Evolutionary conservation across 2,113 vertebrate species (phyloP), one percentile per base, ranked within the genome.

Genomic region (Oncorhynchus masou): DNA sequence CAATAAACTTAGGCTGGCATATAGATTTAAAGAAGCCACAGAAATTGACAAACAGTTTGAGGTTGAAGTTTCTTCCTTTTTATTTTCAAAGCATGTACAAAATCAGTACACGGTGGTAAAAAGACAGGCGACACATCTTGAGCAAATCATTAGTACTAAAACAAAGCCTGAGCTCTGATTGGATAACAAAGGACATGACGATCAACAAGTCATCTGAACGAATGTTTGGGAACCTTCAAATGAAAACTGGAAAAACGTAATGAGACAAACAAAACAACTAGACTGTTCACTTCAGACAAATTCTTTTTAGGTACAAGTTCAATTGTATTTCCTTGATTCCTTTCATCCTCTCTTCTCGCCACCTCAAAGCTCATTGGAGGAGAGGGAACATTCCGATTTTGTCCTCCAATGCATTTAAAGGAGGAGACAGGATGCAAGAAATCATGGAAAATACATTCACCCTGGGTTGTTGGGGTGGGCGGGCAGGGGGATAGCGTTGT

Each of bases 21-120:
- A 39, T 39, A 39, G 39, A 39, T 2, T 34, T 34, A 39, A 39
- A 39, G 8, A 39, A 39, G 7, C 8, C 39, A 39, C 39, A 9
- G 39, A 39, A 9, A 39, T 11, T 1, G 39, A 45, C 39, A 45
- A 45, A 19, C 11, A 71, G 1, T 12, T 45, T 11, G 8, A 67
- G 19, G 1, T 51, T 66, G 62, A 27, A 54, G 31, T 78, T 83
- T 81, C 25, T 68, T 16, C 2, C 60, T 19, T 75, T 91, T 89
- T 87, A 91, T 89, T 91, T 85, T 78, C 70, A 86, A 88, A 87
- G 78, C 71, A 34, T 86, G 71, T 77, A 84, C 84, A 88, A 86
- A 86, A 71, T 74, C 67, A 81, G 75, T 29, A 85, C 75, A 80
- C 67, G 22, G 39, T 85, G 81, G 78, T 86, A 80, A 83, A 87